Conservation (phyloP, 2,113 vertebrate genomes). For the Felis chaus region DNA sequence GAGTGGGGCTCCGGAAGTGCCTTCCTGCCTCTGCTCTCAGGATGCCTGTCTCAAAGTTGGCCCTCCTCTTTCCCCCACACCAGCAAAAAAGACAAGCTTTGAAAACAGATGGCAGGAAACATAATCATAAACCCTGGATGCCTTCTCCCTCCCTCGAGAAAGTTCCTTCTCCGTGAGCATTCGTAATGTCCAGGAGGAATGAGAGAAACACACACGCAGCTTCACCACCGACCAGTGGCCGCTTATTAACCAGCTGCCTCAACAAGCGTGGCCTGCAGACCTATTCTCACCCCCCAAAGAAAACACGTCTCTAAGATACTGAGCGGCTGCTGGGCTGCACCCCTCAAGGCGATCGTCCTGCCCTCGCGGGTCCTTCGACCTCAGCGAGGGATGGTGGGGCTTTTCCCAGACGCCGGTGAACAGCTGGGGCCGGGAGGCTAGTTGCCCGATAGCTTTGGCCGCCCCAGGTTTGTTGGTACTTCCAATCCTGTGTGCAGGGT, state of each 20-base stretch:
- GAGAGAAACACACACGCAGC: background rate
- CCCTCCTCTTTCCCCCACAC: background rate
- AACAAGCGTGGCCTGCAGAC: background rate
- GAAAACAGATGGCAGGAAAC: background rate
- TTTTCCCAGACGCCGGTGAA: background rate
- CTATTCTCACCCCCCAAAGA: background rate
- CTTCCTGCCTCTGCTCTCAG: background rate
- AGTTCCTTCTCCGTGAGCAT: background rate
- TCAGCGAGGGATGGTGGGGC: background rate
- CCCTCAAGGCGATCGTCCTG: background rate
- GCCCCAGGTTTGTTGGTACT: constrained; percentile 90
- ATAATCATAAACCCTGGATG: fast-evolving
- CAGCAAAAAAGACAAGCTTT: background rate
- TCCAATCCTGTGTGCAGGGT: constrained; percentile 95
- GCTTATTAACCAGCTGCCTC: background rate
- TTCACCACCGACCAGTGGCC: background rate
- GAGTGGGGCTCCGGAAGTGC: fast-evolving
- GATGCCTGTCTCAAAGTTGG: background rate
- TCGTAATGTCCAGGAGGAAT: background rate
- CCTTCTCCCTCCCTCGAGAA: background rate
- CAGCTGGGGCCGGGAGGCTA: constrained; percentile 51
- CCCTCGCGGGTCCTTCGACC: background rate
- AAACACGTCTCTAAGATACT: background rate
- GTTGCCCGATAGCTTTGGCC: constrained; percentile 84
- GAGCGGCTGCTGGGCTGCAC: background rate